Evolutionary conservation across 1,140 invertebrate species (phyloP).

Genomic region (Metaphire vulgaris): DNA sequence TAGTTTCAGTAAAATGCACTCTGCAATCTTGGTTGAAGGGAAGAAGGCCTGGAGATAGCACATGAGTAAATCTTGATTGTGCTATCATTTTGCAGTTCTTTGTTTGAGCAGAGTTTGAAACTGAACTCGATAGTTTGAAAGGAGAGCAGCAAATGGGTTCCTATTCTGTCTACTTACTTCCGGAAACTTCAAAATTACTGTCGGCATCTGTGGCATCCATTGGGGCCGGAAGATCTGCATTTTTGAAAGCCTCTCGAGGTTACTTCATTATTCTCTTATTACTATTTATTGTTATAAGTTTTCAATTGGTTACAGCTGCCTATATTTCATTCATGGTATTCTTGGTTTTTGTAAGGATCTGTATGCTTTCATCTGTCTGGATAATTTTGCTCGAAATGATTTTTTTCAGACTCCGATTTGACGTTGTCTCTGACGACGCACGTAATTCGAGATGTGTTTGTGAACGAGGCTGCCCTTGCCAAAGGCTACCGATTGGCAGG

Average conservation of each 20-base stretch:
- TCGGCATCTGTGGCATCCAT: neutral
- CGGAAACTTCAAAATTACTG: neutral
- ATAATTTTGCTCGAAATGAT: too few relatives aligned
- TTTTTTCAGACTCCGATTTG: conserved; percentile 22
- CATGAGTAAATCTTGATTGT: too few relatives aligned
- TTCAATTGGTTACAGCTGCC: too few relatives aligned
- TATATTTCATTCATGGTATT: too few relatives aligned
- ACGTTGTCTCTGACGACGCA: conserved; percentile 14
- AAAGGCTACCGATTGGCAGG: conserved; percentile 34
- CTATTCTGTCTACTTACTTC: neutral
- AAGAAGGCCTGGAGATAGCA: too few relatives aligned
- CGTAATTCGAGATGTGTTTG: conserved; percentile 32
- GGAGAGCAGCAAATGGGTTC: neutral
- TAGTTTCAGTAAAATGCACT: too few relatives aligned
- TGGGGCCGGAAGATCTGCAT: neutral
- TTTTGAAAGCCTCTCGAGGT: neutral
- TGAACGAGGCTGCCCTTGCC: conserved; percentile 32
- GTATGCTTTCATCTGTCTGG: too few relatives aligned
- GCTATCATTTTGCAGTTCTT: too few relatives aligned
- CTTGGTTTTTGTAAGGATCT: too few relatives aligned
- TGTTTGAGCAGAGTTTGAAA: neutral
- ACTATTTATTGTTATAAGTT: too few relatives aligned
- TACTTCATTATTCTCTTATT: too few relatives aligned
- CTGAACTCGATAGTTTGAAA: neutral
- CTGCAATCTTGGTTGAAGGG: too few relatives aligned